Evolutionary conservation across 2,888 invertebrate species (phyloP).

Genomic region (Drosophila koepferae): DNA sequence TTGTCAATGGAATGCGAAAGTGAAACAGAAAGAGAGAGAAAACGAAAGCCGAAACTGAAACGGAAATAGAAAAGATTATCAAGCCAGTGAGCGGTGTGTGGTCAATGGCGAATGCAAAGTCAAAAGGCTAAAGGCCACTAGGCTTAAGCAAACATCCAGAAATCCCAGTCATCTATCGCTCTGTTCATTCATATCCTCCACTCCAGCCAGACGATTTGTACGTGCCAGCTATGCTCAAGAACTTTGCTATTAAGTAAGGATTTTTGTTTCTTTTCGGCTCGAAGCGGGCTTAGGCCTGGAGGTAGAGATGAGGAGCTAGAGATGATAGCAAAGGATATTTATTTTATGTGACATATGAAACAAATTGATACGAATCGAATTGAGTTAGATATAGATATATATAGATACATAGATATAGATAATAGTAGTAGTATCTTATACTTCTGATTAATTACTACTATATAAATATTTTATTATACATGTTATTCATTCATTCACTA

Average conservation of each 20-base stretch:
- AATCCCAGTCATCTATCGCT: conserved; percentile 1
- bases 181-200: neutral
- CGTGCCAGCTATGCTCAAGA: conserved; percentile 29
- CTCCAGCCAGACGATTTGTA: conserved; percentile 15
- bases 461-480: too few relatives aligned
- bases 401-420: neutral
- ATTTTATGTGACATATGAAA: neutral
- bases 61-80: conserved; percentile 27
- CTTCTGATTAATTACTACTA: too few relatives aligned
- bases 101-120: conserved; percentile 32
- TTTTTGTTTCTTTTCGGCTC: conserved; percentile 2
- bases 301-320: neutral
- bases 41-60: neutral
- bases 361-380: too few relatives aligned
- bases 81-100: conserved; percentile 10
- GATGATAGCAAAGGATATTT: neutral
- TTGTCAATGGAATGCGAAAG: conserved; percentile 6
- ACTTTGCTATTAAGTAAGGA: conserved; percentile 25
- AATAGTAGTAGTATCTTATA: too few relatives aligned
- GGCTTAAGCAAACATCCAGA: conserved; percentile 36
- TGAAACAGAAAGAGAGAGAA: conserved; percentile 20
- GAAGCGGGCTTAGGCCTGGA: neutral
- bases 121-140: conserved; percentile 48
- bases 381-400: neutral
- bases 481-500: neutral